Percentiles rank a stretch among this genome's conserved stretches.
Evolutionary conservation across 2,797 vertebrate species (phyloP).

Genomic region (Bufotes viridis): DNA sequence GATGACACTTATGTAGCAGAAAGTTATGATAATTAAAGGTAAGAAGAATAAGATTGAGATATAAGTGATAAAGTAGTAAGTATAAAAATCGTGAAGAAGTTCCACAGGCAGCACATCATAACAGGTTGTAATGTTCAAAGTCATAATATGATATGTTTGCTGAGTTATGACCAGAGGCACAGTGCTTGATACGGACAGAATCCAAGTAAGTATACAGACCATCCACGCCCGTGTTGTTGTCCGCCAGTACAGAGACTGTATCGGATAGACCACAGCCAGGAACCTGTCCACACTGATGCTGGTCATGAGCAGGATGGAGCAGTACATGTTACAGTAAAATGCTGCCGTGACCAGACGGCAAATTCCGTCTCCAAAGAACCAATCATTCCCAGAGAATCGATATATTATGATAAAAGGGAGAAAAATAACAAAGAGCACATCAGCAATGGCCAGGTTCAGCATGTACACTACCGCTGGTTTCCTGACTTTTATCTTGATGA

Average conservation of each 20-base stretch:
- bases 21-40: conserved; percentile 79
- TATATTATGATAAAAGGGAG: conserved; percentile 82
- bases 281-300: background rate
- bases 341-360: background rate
- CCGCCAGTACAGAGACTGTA: background rate
- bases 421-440: conserved; percentile 84
- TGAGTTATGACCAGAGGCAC: background rate
- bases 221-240: background rate
- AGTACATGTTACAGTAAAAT: background rate
- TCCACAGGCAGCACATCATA: conserved; percentile 81
- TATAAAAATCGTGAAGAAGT: conserved; percentile 71
- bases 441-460: conserved; percentile 88
- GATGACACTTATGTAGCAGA: conserved; percentile 84
- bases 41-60: conserved; percentile 83
- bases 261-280: background rate
- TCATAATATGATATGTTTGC: conserved; percentile 63
- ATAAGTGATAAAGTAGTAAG: conserved; percentile 83
- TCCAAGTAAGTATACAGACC: background rate
- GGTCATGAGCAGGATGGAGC: background rate
- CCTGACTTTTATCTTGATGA: conserved; percentile 84
- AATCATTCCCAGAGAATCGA: conserved; percentile 76
- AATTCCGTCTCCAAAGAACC: conserved; percentile 77
- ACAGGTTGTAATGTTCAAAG: conserved; percentile 81
- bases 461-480: conserved; percentile 88
- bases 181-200: background rate